Conservation (phyloP, 2,797 vertebrate species). For the Clarias laeviceps region DNA sequence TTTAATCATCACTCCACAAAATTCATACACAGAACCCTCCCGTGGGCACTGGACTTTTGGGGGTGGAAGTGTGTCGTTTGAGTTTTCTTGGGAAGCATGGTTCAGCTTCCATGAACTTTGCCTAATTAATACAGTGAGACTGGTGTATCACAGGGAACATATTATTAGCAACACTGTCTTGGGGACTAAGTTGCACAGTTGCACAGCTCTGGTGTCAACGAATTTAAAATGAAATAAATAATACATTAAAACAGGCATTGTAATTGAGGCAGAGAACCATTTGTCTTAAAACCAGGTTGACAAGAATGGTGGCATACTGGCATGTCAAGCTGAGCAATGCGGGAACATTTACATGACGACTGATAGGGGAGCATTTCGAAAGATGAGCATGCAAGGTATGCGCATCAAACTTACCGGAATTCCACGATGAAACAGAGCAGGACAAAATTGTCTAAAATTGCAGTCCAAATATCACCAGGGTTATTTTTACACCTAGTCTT, state of each 20-base stretch:
- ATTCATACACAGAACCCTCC: slow-evolving; percentile 62
- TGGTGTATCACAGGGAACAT: slow-evolving; percentile 64
- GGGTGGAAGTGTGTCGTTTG: slow-evolving; percentile 68
- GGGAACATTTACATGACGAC: slow-evolving; percentile 7
- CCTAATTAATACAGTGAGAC: slow-evolving; percentile 75
- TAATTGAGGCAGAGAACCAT: slow-evolving; percentile 35
- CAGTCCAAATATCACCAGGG: neutral
- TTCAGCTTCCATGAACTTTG: slow-evolving; percentile 68
- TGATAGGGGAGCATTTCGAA: slow-evolving; percentile 14
- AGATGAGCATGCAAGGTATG: slow-evolving; percentile 18
- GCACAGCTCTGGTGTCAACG: slow-evolving; percentile 52
- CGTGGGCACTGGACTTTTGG: slow-evolving; percentile 59
- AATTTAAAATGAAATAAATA: slow-evolving; percentile 35
- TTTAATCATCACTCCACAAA: slow-evolving; percentile 71
- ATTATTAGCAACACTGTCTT: slow-evolving; percentile 66
- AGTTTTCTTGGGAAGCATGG: slow-evolving; percentile 69
- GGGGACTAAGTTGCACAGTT: slow-evolving; percentile 60
- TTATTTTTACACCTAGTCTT: slow-evolving; percentile 9
- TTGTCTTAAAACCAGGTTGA: slow-evolving; percentile 14
- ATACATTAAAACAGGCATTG: neutral
- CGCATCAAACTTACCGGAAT: neutral
- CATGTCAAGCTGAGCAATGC: neutral
- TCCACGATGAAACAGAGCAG: neutral
- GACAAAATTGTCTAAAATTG: slow-evolving; percentile 5
- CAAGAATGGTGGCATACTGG: slow-evolving; percentile 12